phyloP scores from a whole-genome alignment of 1,140 invertebrate genomes.

The Neodiprion virginianus region DNA sequence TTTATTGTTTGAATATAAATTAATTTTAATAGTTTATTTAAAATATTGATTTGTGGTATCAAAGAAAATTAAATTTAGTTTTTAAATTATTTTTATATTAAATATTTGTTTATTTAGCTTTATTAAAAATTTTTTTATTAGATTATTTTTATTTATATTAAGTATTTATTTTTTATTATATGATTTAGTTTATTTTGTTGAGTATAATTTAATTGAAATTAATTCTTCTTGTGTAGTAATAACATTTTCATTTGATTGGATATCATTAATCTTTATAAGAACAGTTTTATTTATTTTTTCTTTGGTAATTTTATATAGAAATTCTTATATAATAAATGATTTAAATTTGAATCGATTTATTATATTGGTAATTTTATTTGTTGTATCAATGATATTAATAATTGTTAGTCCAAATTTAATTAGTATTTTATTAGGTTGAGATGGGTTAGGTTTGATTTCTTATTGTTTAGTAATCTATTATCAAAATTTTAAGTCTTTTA shows the following conservation, averaged over 20 bases:
- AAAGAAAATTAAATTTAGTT: constrained; percentile 27
- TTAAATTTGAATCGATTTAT: constrained; percentile 65
- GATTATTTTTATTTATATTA: constrained; percentile 36
- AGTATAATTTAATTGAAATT: too few relatives aligned
- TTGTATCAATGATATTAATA: constrained; percentile 72
- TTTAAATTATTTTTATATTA: constrained; percentile 55
- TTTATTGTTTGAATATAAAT: too few relatives aligned
- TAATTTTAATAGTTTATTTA: too few relatives aligned
- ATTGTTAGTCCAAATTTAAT: constrained; percentile 73
- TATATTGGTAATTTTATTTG: constrained; percentile 68
- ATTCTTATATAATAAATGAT: constrained; percentile 49
- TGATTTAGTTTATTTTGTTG: too few relatives aligned
- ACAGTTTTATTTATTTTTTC: too few relatives aligned
- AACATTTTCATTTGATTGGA: too few relatives aligned
- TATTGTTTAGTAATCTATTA: constrained; percentile 74
- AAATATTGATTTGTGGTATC: too few relatives aligned
- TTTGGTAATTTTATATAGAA: too few relatives aligned
- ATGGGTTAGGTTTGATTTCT: constrained; percentile 71
- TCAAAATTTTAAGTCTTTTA: constrained; percentile 66
- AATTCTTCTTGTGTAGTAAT: too few relatives aligned
- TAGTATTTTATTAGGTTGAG: constrained; percentile 73
- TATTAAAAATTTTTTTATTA: constrained; percentile 48
- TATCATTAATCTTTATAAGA: too few relatives aligned
- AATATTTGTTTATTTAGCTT: constrained; percentile 52
- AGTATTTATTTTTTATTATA: too few relatives aligned